phyloP scores from a whole-genome alignment of 2,888 invertebrate genomes.

The Aphodius granarius region DNA sequence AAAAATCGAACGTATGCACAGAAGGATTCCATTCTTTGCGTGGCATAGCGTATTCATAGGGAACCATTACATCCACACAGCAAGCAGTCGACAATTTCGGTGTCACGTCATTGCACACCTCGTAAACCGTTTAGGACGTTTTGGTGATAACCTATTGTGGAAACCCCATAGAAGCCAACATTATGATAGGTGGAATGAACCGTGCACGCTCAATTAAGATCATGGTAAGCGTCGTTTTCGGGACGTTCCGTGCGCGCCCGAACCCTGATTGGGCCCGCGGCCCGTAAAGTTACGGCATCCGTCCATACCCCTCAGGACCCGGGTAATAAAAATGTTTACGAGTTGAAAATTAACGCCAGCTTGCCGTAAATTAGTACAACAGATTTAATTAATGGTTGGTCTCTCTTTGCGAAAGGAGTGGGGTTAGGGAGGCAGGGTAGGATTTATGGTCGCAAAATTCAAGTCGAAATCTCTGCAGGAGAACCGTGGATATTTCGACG shows the following conservation, averaged over 20 bases:
- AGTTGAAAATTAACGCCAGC: conserved; percentile 50
- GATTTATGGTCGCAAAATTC: background rate
- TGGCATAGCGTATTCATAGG: too few species aligned
- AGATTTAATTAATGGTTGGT: conserved; percentile 49
- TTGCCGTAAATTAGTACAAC: conserved; percentile 52
- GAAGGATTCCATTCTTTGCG: too few species aligned
- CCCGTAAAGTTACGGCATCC: conserved; percentile 29
- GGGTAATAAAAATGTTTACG: conserved; percentile 51
- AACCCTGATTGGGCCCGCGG: conserved; percentile 33
- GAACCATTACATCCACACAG: background rate
- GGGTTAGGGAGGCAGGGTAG: background rate
- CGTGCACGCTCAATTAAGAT: conserved; percentile 15
- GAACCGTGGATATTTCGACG: background rate
- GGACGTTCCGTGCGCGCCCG: conserved; percentile 16
- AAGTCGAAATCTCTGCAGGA: background rate
- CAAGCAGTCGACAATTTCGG: background rate
- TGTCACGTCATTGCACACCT: background rate
- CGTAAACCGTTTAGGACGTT: background rate
- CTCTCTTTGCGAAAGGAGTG: background rate
- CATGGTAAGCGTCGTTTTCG: background rate
- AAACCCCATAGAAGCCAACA: background rate
- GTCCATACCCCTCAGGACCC: conserved; percentile 35
- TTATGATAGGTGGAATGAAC: background rate
- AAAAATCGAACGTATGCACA: too few species aligned
- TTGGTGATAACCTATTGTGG: background rate